A percentile compares a stretch with the other conserved stretches of the same genome.
These are phyloP conservation scores for Philereme vetulata DNA, from an alignment of 2,888 invertebrate species.

Conservation along the genomic window DNA sequence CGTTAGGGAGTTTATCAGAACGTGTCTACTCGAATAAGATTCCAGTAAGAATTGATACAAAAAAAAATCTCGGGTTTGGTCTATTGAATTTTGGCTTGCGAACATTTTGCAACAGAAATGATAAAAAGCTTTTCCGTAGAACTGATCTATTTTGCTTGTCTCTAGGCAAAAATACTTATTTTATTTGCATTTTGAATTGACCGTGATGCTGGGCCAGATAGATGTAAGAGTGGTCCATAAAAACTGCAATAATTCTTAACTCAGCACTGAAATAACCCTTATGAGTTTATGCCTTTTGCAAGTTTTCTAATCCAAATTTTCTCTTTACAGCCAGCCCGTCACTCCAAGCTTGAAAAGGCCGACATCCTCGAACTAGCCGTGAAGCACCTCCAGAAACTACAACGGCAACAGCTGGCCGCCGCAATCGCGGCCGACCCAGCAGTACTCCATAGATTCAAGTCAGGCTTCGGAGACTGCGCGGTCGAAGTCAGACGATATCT, in stretches of 20 bases:
- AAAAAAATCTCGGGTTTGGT: background rate
- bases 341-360: conserved; percentile 97
- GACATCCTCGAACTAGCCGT: conserved; percentile 98
- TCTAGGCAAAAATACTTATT: too few relatives aligned
- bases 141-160: too few relatives aligned
- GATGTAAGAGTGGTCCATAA: too few relatives aligned
- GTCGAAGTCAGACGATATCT: conserved; percentile 91
- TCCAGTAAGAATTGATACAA: conserved; percentile 30
- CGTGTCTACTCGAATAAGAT: conserved; percentile 27
- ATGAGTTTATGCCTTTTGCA: too few relatives aligned
- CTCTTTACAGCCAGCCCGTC: conserved; percentile 91
- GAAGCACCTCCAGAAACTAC: conserved; percentile 94
- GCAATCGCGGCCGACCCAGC: conserved; percentile 93
- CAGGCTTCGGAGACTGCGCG: conserved; percentile 95
- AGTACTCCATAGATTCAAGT: conserved; percentile 92
- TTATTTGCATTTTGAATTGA: too few relatives aligned
- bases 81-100: background rate
- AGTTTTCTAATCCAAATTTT: conserved; percentile 39
- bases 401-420: conserved; percentile 92
- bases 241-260: too few relatives aligned
- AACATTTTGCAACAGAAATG: conserved; percentile 4
- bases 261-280: too few relatives aligned
- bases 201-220: too few relatives aligned
- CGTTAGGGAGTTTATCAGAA: too few relatives aligned
- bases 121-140: too few relatives aligned